These are phyloP conservation scores for Mantis religiosa DNA, from an alignment of 2,888 invertebrate species.

Conservation along the genomic window DNA sequence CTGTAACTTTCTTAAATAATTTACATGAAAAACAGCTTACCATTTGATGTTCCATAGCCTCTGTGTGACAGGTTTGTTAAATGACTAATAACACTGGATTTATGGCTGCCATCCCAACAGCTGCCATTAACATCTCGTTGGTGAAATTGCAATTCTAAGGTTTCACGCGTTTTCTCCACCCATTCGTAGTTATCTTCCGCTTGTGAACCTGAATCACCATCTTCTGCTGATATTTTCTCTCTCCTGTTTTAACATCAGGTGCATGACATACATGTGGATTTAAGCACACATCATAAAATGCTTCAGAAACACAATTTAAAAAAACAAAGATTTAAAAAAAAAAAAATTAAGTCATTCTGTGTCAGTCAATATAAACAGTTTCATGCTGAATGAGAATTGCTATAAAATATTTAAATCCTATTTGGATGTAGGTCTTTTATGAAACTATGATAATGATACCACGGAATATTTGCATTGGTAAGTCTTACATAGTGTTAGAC, in stretches of 20 bases:
- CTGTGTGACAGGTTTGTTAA: constrained; percentile 67
- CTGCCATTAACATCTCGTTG: not conserved
- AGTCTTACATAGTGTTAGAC: no score
- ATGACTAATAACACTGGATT: constrained; percentile 53
- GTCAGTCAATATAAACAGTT: not conserved
- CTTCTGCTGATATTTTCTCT: not conserved
- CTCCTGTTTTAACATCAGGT: not conserved
- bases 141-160: not conserved
- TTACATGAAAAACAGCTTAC: constrained; percentile 32
- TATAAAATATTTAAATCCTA: no score
- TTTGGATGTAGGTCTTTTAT: no score
- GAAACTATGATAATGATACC: no score
- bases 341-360: not conserved
- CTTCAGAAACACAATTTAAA: no score
- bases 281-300: not conserved
- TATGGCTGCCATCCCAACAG: constrained; percentile 7
- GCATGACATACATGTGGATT: not conserved
- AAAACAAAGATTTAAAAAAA: not conserved
- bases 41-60: constrained; percentile 60
- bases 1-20: no score
- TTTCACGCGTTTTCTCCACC: constrained; percentile 24
- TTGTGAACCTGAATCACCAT: not conserved
- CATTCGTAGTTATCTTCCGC: constrained; percentile 13
- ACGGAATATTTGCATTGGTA: no score
- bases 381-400: no score